Evolutionary conservation across 2,888 invertebrate species (phyloP), one percentile per base, ranked within the genome.

Genomic region (Chrysomela aeneicollis): DNA sequence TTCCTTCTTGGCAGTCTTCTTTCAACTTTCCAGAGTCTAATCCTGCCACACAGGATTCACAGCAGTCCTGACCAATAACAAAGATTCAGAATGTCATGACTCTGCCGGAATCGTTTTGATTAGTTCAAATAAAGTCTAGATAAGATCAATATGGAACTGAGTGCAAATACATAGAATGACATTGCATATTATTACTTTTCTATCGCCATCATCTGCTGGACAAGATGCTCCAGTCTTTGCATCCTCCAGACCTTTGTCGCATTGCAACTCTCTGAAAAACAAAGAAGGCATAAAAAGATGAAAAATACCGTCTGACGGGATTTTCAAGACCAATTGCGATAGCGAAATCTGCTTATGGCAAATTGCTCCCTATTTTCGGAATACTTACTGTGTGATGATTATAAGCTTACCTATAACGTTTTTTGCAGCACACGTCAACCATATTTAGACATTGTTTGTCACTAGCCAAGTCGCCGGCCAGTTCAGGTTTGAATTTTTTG

Each of bases 21-120:
- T 85, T 85, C 59, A 86, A 84, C 46, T 85, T 85, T n/a, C 85
- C 85, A 0, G 87, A 85, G 49, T 87, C 85, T 37, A 89, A 81
- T 1, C 90, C 90, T 46, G 89, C 81, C 77, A 87, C 86, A 72
- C 90, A 90, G 6, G 87, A 86, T 71, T 87, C 87, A 73, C 89
- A 90, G 73, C 90, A 90, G 72, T 86, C 85, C 82, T 87, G 78
- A 15, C 4, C 2, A 15, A 15, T 15, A 69, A 65, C 61, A 57
- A 49, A 47, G n/a, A n/a, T n/a, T n/a, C n/a, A n/a, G n/a, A n/a
- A n/a, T n/a, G n/a, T n/a, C n/a, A n/a, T n/a, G n/a, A n/a, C n/a
- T n/a, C n/a, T n/a, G n/a, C n/a, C n/a, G n/a, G n/a, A n/a, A n/a
- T n/a, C n/a, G n/a, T n/a, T n/a, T n/a, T n/a, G n/a, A n/a, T n/a